These are phyloP conservation scores for Epizoanthus rinbou DNA, from an alignment of 92 coral and sea anemone species.

Conservation along the genomic window DNA sequence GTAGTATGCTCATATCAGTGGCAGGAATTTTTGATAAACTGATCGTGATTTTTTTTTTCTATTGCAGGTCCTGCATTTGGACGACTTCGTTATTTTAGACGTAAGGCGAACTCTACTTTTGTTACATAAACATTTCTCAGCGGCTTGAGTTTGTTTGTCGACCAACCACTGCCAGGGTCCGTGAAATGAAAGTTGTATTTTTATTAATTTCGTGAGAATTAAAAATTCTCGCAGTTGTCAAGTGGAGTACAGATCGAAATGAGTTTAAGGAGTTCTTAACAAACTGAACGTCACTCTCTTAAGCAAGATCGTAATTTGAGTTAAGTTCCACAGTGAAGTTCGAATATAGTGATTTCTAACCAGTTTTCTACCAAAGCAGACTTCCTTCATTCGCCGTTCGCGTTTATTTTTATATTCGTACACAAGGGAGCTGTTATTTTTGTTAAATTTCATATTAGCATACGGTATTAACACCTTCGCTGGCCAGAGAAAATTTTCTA, in stretches of 20 bases:
- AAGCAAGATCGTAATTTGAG: conserved; percentile 34
- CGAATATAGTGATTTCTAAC: conserved; percentile 40
- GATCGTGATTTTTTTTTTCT: conserved; percentile 36
- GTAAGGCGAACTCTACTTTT: conserved; percentile 85
- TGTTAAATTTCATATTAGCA: conserved; percentile 59
- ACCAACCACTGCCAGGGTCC: conserved; percentile 53
- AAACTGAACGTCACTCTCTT: conserved; percentile 44
- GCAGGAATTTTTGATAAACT: conserved; percentile 50
- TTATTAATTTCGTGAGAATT: conserved; percentile 63
- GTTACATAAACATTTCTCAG: conserved; percentile 90
- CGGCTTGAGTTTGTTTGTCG: conserved; percentile 67
- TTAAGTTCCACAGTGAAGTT: conserved; percentile 38
- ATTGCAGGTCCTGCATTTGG: conserved; percentile 84
- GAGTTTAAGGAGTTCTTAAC: conserved; percentile 53
- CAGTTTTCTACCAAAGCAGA: conserved; percentile 18
- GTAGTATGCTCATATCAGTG: too few relatives aligned
- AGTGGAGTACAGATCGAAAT: conserved; percentile 42
- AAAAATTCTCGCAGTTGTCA: conserved; percentile 60
- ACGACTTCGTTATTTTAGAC: conserved; percentile 89
- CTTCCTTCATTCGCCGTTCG: conserved; percentile 4
- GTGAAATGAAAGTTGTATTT: conserved; percentile 55
- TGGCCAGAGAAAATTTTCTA: conserved; percentile 51
- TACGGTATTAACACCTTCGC: conserved; percentile 67
- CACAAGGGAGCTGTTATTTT: conserved; percentile 58
- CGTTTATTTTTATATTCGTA: conserved; percentile 43